Evolutionary conservation across 2,797 vertebrate genomes (phyloP), one percentile per base, ranked within the genome.

Genomic region (Holocentrus rufus): DNA sequence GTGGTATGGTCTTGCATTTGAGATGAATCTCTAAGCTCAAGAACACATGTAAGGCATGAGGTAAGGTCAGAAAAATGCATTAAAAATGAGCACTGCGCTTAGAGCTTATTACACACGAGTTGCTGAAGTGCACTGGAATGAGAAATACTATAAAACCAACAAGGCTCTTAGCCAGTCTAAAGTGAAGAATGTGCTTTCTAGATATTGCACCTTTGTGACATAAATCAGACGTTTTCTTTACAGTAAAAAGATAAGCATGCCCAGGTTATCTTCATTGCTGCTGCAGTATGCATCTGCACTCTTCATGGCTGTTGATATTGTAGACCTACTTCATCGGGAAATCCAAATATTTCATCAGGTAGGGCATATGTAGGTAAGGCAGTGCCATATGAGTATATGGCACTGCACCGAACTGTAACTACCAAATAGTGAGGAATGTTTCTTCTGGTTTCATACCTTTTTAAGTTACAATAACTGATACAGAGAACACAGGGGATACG

Each of bases 281-380:
- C 22, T 65, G 55, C 73, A 73, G 76, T 30, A 36, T 11, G 46
- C n/a, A 54, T 67, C n/a, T 36, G 30, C n/a, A 17, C 36, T 69
- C 20, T 46, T 72, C 59, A 31, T 66, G 53, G 78, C 69, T 58
- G 55, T 27, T 11, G 39, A 59, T 64, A 53, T 2, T 58, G 13
- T 69, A 69, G 18, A 39, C 69, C 57, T 20, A 69, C 78, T 50
- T 78, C 61, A 76, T 49, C 72, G 65, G 7, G 14, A 72, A 81
- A 77, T 79, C 65, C 71, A 31, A 71, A 73, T 69, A 67, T 79
- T 70, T 64, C 39, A 82, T 77, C 56, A 65, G 20, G 55, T 27
- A 65, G 31, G 31, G 27, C 4, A 34, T 58, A n/a, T n/a, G n/a
- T n/a, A n/a, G n/a, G n/a, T n/a, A n/a, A n/a, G n/a, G n/a, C n/a